Evolutionary conservation across 1,140 invertebrate species (phyloP).

Genomic region (Camponotus floridanus): DNA sequence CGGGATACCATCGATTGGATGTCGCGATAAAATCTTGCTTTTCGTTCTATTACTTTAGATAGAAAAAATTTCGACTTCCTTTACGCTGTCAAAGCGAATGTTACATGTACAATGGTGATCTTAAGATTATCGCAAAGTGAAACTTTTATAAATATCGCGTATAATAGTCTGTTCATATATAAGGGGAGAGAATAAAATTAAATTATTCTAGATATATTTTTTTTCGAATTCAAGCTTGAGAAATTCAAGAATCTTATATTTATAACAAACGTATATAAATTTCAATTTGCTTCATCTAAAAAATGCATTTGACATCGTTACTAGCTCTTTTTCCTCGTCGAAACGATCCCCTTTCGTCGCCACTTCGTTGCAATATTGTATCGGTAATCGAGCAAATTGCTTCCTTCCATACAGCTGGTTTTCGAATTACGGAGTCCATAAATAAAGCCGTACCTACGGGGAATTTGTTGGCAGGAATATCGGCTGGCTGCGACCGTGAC

Average conservation of each 20-base stretch:
- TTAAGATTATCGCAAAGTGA: background rate
- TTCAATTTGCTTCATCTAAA: background rate
- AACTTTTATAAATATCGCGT: background rate
- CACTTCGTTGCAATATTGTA: conserved; percentile 62
- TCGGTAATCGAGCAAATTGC: conserved; percentile 72
- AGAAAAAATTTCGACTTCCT: conserved; percentile 17
- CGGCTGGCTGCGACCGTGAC: conserved; percentile 24
- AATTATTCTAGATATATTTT: background rate
- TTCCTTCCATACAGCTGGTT: conserved; percentile 69
- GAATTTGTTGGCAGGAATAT: conserved; percentile 70
- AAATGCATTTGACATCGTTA: conserved; percentile 35
- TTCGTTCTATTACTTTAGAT: conserved; percentile 5
- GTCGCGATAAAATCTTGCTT: conserved; percentile 30
- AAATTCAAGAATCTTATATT: background rate
- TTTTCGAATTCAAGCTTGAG: background rate
- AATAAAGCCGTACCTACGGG: conserved; percentile 66
- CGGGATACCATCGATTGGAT: conserved; percentile 18
- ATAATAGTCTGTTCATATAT: background rate
- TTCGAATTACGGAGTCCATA: conserved; percentile 74
- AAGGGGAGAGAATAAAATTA: background rate
- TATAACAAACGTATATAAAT: background rate
- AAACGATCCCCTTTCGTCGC: conserved; percentile 65
- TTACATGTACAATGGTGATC: background rate
- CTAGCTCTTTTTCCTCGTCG: conserved; percentile 28
- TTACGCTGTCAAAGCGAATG: no score